Evolutionary conservation across 2,888 invertebrate species (phyloP).

Genomic region (Nemapogon koenigi): DNA sequence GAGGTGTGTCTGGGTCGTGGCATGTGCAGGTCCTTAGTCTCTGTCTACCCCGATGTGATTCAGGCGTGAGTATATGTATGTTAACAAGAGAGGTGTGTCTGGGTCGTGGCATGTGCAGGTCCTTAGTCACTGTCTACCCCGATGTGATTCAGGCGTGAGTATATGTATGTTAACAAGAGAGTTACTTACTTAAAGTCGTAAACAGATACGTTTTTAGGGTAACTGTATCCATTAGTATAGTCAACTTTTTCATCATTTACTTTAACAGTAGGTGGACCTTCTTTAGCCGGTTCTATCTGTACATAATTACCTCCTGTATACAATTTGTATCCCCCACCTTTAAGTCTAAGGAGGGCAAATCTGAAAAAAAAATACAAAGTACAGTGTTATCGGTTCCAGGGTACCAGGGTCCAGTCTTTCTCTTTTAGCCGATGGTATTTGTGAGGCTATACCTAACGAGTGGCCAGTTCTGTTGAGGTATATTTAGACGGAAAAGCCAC

Average conservation of each 20-base stretch:
- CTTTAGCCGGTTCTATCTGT: slow-evolving; percentile 10
- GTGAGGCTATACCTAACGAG: too few relatives aligned
- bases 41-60: too few relatives aligned
- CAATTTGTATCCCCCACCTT: slow-evolving; percentile 9
- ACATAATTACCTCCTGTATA: slow-evolving; percentile 17
- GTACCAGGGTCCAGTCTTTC: too few relatives aligned
- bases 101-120: too few relatives aligned
- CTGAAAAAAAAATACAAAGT: slow-evolving; percentile 9
- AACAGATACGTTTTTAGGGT: slow-evolving; percentile 30
- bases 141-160: background rate
- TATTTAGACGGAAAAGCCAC: background rate
- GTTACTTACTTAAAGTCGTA: slow-evolving; percentile 39
- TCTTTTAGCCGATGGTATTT: too few relatives aligned
- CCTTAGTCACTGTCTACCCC: too few relatives aligned
- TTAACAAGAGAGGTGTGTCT: too few relatives aligned
- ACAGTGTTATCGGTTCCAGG: background rate
- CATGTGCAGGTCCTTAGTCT: too few relatives aligned
- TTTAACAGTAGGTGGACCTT: slow-evolving; percentile 10
- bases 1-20: too few relatives aligned
- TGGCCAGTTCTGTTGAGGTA: too few relatives aligned
- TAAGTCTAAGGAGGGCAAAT: slow-evolving; percentile 15
- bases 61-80: too few relatives aligned
- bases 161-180: background rate
- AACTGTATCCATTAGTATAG: slow-evolving; percentile 29
- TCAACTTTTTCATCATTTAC: slow-evolving; percentile 16